These are phyloP conservation scores for Coenonympha arcania DNA, from an alignment of 2,888 invertebrate species.

Conservation along the genomic window DNA sequence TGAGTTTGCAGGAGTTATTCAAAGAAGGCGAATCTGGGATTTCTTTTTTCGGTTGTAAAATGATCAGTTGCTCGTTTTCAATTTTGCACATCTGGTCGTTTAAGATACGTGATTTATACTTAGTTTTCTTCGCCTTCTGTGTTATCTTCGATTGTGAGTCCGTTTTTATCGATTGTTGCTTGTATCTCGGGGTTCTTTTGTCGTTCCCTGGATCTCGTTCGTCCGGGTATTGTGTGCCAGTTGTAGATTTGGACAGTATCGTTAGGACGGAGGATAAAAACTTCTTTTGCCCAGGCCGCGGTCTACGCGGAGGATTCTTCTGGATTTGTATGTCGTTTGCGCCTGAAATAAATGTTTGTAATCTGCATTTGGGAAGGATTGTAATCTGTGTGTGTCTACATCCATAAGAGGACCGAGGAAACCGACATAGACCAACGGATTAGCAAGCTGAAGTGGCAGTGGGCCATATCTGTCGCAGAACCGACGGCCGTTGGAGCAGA, in stretches of 20 bases:
- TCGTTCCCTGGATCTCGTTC: constrained; percentile 8
- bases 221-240: constrained; percentile 45
- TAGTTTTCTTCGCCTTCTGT: constrained; percentile 23
- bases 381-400: no score
- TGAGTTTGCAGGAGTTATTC: constrained; percentile 35
- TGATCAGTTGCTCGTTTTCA: constrained; percentile 34
- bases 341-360: constrained; percentile 24
- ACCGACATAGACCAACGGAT: no score
- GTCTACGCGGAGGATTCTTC: constrained; percentile 33
- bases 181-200: constrained; percentile 17
- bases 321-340: constrained; percentile 17
- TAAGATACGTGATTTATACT: constrained; percentile 27
- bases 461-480: no score
- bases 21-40: constrained; percentile 42
- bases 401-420: no score
- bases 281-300: constrained; percentile 35
- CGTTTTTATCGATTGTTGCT: constrained; percentile 3
- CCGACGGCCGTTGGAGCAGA: no score
- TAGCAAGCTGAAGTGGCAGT: no score
- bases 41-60: constrained; percentile 41
- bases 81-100: constrained; percentile 31
- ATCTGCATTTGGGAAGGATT: no score
- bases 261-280: constrained; percentile 44
- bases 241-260: constrained; percentile 45
- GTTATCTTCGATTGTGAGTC: constrained; percentile 7